Evolutionary conservation across 1,140 invertebrate genomes (phyloP), one percentile per base, ranked within the genome.

Genomic region (Onthophagus taurus): DNA sequence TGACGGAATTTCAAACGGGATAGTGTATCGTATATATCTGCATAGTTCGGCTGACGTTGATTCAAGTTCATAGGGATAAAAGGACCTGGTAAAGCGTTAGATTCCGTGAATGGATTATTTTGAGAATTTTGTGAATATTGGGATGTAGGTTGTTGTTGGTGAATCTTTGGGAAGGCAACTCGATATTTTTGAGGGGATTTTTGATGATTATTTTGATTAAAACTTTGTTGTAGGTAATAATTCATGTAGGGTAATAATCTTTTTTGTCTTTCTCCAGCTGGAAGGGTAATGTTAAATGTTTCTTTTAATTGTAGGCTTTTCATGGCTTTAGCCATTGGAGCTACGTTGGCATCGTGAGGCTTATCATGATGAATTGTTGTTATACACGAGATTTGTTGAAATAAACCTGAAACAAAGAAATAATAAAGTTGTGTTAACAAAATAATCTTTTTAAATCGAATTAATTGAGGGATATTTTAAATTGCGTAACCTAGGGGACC

Each of bases 191-290:
- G 17, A 3, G n/a, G 16, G 2, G 17, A 3, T 41, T 41, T 18
- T 14, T 46, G 31, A 11, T 20, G 34, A 30, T 44, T 31, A 17
- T 39, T 43, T 13, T 39, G 33, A 33, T 53, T 71, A 55, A 75
- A 71, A 51, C 76, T 73, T 44, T 78, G 78, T 1, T 78, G 72
- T 13, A 82, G 68, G 58, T 85, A 86, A 60, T 80, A 87, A 21
- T 80, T 84, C 75, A 84, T 83, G 57, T 87, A 87, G 1, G 83
- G 85, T 55, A 88, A 81, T 29, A 87, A 58, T 36, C 85, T 71
- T 49, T 84, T 73, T 54, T 81, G 80, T 29, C 85, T 70, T 63
- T 83, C 62, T 5, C 45, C 41, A 5, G 45, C 2, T 8, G 54
- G 42, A 24, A 58, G 31, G 4, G 47, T 53, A 2, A 48, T 33